phyloP scores from a whole-genome alignment of 1,140 invertebrate genomes.

The Chymomyza costata region DNA sequence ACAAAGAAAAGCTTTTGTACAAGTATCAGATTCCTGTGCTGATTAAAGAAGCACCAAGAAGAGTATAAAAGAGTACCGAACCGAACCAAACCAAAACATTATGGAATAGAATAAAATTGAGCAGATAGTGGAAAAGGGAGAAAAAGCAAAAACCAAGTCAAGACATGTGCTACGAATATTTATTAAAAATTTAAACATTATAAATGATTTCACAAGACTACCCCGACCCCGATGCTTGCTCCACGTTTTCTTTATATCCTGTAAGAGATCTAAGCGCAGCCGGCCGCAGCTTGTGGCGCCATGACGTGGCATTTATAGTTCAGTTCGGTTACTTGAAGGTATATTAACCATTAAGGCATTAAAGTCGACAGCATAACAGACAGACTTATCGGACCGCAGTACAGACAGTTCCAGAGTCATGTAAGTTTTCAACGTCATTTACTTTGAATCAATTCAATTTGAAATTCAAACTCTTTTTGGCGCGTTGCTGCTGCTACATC shows the following conservation, averaged over 20 bases:
- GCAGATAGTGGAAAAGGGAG: background rate
- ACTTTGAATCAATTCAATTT: conserved; percentile 67
- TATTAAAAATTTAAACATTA: conserved; percentile 68
- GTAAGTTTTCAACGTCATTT: conserved; percentile 68
- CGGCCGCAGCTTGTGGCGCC: conserved; percentile 51
- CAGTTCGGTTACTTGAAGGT: conserved; percentile 27
- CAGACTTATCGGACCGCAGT: background rate
- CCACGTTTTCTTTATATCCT: conserved; percentile 49
- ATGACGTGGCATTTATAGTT: conserved; percentile 48
- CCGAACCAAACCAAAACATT: no score
- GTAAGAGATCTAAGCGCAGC: conserved; percentile 3
- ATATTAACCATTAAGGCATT: conserved; percentile 70
- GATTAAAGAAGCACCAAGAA: conserved; percentile 57
- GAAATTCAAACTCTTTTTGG: conserved; percentile 65
- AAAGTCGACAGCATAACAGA: conserved; percentile 17
- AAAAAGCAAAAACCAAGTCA: conserved; percentile 6
- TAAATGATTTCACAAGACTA: conserved; percentile 52
- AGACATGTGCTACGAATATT: conserved; percentile 44
- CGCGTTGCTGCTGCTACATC: conserved; percentile 24
- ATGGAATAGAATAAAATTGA: no score
- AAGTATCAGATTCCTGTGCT: conserved; percentile 70
- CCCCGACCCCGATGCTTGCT: no score
- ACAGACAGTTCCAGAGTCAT: conserved; percentile 23
- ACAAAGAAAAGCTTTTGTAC: conserved; percentile 70
- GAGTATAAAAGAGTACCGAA: no score